These are phyloP conservation scores for Andricus curvator DNA, from an alignment of 2,888 invertebrate genomes.

Conservation along the genomic window DNA sequence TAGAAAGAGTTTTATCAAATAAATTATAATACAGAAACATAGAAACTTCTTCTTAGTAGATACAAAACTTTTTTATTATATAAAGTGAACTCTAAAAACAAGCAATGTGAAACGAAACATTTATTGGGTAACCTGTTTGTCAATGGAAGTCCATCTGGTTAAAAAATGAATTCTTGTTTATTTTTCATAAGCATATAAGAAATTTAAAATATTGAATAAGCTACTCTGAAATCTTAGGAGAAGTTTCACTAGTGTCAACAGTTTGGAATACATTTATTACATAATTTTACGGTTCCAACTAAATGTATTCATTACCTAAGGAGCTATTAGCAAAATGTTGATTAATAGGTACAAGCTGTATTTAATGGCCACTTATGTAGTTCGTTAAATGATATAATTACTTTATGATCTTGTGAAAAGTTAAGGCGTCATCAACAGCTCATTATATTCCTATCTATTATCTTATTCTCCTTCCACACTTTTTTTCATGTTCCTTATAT, in stretches of 20 bases:
- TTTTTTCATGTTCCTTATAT: too few species aligned
- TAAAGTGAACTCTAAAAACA: too few species aligned
- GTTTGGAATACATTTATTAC: constrained; percentile 10
- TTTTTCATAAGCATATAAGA: background rate
- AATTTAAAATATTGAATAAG: background rate
- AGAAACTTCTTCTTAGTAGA: too few species aligned
- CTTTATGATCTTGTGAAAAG: background rate
- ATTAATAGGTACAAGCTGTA: constrained; percentile 22
- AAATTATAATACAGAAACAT: too few species aligned
- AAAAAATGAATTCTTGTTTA: background rate
- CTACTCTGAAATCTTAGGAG: background rate
- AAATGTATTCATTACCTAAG: constrained; percentile 15
- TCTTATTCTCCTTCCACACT: too few species aligned
- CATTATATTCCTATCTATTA: too few species aligned
- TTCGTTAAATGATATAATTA: constrained; percentile 8
- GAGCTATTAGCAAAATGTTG: constrained; percentile 22
- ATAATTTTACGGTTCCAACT: background rate
- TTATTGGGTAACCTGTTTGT: background rate
- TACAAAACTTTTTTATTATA: too few species aligned
- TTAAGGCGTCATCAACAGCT: too few species aligned
- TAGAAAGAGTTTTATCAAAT: too few species aligned
- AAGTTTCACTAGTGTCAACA: constrained; percentile 22
- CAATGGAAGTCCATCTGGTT: background rate
- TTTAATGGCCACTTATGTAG: constrained; percentile 22
- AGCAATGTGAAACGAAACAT: background rate